Conservation (phyloP, 2,888 invertebrate species). For the Proisotoma minuta region DNA sequence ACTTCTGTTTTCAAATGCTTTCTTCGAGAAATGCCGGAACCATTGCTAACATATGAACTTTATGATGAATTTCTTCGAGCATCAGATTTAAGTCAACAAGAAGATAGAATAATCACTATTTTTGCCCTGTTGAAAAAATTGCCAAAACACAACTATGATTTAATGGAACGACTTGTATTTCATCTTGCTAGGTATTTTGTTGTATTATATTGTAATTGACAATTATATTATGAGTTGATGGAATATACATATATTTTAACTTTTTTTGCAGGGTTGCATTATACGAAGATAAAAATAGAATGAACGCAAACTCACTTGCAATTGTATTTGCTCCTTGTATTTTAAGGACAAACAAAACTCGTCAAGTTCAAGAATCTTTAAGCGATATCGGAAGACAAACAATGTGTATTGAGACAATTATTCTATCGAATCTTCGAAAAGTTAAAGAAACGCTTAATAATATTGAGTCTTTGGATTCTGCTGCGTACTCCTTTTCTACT, state of each 20-base stretch:
- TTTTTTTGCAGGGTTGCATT: constrained; percentile 64
- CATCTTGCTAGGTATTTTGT: constrained; percentile 67
- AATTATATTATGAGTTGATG: too few relatives aligned
- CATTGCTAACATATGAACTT: constrained; percentile 83
- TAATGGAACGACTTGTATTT: constrained; percentile 86
- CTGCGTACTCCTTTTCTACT: constrained; percentile 76
- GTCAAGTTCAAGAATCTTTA: constrained; percentile 86
- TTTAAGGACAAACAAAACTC: constrained; percentile 70
- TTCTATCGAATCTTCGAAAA: constrained; percentile 77
- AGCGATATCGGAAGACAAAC: constrained; percentile 86
- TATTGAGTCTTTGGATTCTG: constrained; percentile 82
- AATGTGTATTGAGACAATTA: constrained; percentile 82
- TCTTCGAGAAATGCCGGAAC: constrained; percentile 76
- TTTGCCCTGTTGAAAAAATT: constrained; percentile 82
- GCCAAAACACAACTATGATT: constrained; percentile 80
- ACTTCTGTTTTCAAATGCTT: constrained; percentile 76
- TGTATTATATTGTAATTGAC: too few relatives aligned
- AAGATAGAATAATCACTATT: constrained; percentile 75
- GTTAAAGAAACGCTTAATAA: constrained; percentile 80
- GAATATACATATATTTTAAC: too few relatives aligned
- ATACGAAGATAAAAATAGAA: constrained; percentile 80
- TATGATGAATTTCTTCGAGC: constrained; percentile 92
- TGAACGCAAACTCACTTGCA: constrained; percentile 85
- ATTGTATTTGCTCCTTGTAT: constrained; percentile 95
- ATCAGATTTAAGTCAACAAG: constrained; percentile 74